Percentiles rank a stretch among this genome's conserved stretches.
Evolutionary conservation across 2,797 vertebrate genomes (phyloP).

Genomic region (Sebastes nivosus): DNA sequence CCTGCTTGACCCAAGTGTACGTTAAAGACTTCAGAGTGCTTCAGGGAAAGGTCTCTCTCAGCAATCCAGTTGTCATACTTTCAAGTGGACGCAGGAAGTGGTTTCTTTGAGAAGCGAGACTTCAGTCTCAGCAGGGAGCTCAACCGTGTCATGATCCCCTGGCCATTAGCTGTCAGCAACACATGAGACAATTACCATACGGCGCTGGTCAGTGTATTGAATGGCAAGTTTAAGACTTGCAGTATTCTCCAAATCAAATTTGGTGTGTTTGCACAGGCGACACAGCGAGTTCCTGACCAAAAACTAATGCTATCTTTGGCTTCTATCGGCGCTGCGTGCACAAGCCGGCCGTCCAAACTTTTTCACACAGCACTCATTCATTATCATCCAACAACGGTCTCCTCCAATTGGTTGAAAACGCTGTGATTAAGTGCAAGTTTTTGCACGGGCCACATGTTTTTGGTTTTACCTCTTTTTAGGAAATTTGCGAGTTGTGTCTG

Average conservation of each 20-base stretch:
- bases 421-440: conserved; percentile 29
- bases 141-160: background rate
- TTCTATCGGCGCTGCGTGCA: background rate
- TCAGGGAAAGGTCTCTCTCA: background rate
- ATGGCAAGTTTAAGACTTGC: background rate
- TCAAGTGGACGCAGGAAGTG: background rate
- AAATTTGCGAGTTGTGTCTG: conserved; percentile 30
- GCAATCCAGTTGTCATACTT: background rate
- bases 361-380: conserved; percentile 40
- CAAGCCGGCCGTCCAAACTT: background rate
- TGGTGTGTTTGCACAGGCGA: conserved; percentile 23
- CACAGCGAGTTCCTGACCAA: conserved; percentile 2
- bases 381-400: conserved; percentile 37
- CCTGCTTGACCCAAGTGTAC: background rate
- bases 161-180: conserved; percentile 19
- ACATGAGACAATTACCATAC: conserved; percentile 19
- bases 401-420: conserved; percentile 12
- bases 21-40: conserved; percentile 2
- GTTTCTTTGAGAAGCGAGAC: background rate
- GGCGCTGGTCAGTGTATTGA: background rate
- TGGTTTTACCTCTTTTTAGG: conserved; percentile 38
- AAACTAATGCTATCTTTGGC: conserved; percentile 41
- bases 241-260: conserved; percentile 3
- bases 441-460: conserved; percentile 37
- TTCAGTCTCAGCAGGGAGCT: background rate